Evolutionary conservation across 2,113 vertebrate genomes (phyloP).

Genomic region (Hylia prasina): DNA sequence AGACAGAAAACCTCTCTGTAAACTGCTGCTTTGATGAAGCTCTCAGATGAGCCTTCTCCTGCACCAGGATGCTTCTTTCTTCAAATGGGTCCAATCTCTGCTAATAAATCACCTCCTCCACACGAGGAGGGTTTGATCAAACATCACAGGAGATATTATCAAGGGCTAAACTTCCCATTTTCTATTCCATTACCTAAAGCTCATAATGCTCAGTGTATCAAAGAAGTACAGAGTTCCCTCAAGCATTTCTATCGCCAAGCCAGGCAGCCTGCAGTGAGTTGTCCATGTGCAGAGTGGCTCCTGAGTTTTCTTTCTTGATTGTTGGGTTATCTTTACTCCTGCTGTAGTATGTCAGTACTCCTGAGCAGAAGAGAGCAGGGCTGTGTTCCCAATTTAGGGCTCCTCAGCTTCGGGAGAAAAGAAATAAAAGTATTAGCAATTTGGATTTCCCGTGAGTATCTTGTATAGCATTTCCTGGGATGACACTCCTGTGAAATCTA

Average conservation of each 20-base stretch:
- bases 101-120: slow-evolving; percentile 18
- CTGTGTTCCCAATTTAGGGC: fast-evolving
- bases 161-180: not conserved
- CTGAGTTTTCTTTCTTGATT: not conserved
- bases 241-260: fast-evolving
- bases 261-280: fast-evolving
- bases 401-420: not conserved
- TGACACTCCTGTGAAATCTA: not conserved
- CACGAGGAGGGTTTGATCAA: not conserved
- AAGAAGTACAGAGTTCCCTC: not conserved
- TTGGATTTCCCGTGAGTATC: not conserved
- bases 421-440: not conserved
- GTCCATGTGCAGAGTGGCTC: not conserved
- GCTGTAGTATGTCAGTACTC: not conserved
- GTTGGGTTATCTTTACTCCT: not conserved
- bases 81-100: not conserved
- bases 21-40: not conserved
- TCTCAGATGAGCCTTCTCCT: not conserved
- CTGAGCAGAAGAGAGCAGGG: not conserved
- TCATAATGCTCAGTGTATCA: not conserved
- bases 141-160: not conserved
- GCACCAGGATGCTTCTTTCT: not conserved
- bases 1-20: not conserved
- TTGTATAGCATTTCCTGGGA: not conserved
- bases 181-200: not conserved